These are phyloP conservation scores for Cliona cf. orientalis DNA, from an alignment of 37 sponge, comb jelly and placozoan species.

Conservation along the genomic window DNA sequence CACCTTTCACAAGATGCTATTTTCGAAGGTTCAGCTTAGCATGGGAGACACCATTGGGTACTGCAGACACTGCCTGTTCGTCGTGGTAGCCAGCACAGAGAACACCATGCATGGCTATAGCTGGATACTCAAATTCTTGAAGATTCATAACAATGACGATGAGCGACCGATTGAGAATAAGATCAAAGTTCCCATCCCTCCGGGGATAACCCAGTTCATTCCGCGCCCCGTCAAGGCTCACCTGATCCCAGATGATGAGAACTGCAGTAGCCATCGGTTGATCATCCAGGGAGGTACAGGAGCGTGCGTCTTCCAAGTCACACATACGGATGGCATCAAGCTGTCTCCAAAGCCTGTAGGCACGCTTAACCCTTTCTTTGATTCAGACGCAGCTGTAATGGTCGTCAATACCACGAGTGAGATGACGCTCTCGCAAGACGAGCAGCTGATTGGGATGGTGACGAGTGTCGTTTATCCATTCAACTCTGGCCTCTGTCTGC, in stretches of 20 bases:
- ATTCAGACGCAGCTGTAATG: conserved; percentile 40
- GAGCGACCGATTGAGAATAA: not conserved
- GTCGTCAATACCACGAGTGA: conserved; percentile 51
- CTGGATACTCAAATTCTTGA: conserved; percentile 23
- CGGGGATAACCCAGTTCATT: conserved; percentile 40
- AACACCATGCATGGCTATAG: conserved; percentile 42
- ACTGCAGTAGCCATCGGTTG: conserved; percentile 22
- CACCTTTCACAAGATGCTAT: not conserved
- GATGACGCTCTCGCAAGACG: conserved; percentile 40
- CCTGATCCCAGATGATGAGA: conserved; percentile 8
- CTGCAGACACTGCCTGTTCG: conserved; percentile 38
- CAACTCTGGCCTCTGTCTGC: conserved; percentile 35
- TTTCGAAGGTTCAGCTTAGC: not conserved
- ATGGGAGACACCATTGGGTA: conserved; percentile 21
- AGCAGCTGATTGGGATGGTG: conserved; percentile 29
- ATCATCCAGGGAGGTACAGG: conserved; percentile 48
- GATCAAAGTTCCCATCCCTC: conserved; percentile 25
- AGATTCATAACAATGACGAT: not conserved
- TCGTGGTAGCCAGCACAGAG: conserved; percentile 25
- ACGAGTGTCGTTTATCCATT: conserved; percentile 48
- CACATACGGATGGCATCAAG: conserved; percentile 19
- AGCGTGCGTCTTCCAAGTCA: conserved; percentile 35
- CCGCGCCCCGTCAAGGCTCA: conserved; percentile 41
- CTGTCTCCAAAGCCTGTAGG: conserved; percentile 36
- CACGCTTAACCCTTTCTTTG: conserved; percentile 44